These are phyloP conservation scores for Copidosoma floridanum DNA, from an alignment of 1,140 invertebrate genomes.

Conservation along the genomic window DNA sequence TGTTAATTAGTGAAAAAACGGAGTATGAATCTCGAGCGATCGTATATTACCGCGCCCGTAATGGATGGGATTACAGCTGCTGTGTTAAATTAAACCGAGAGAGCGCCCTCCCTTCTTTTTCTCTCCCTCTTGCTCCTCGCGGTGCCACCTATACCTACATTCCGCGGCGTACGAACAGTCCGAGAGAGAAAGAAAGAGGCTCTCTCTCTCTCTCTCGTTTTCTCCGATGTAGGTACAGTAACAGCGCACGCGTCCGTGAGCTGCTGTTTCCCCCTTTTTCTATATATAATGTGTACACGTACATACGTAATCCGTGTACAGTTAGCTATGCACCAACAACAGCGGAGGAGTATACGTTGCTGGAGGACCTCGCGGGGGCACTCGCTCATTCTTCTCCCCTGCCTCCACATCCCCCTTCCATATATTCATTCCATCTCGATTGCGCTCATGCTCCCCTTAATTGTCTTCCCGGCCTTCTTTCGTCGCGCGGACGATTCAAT, in stretches of 20 bases:
- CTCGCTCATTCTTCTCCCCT: conserved; percentile 18
- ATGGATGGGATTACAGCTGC: conserved; percentile 60
- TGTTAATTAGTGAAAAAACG: conserved; percentile 61
- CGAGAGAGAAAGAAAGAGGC: conserved; percentile 20
- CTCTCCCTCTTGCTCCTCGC: background rate
- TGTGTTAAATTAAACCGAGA: conserved; percentile 58
- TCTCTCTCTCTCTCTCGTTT: too few species aligned
- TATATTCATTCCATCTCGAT: too few species aligned
- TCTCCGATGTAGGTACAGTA: too few species aligned
- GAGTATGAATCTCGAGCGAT: conserved; percentile 60
- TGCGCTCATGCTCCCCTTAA: conserved; percentile 16
- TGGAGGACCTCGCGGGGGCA: conserved; percentile 13
- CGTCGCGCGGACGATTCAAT: conserved; percentile 21
- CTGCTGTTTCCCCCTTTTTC: conserved; percentile 39
- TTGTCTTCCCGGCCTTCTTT: conserved; percentile 17
- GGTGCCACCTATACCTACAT: background rate
- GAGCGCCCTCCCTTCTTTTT: background rate
- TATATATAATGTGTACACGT: conserved; percentile 21
- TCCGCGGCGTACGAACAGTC: background rate
- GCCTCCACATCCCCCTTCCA: too few species aligned
- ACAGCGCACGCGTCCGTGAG: too few species aligned
- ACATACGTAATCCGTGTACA: conserved; percentile 43
- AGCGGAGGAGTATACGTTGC: too few species aligned
- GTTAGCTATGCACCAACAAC: conserved; percentile 43
- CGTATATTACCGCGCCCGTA: conserved; percentile 57